Conservation (phyloP, 2,113 vertebrate genomes). For the Mugil cephalus region DNA sequence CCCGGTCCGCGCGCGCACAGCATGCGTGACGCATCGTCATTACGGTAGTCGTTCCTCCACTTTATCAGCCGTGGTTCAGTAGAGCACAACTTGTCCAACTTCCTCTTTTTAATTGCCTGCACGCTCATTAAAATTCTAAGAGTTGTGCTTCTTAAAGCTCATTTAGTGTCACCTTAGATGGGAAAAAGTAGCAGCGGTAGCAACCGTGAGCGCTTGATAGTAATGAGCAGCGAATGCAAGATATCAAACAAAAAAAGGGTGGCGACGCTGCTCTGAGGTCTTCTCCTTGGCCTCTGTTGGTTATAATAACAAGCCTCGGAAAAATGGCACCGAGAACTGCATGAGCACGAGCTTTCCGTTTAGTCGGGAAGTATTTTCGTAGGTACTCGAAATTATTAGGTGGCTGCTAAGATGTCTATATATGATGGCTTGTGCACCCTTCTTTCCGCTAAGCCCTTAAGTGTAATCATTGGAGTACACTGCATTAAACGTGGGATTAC, state of each 20-base stretch:
- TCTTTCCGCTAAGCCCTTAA: neutral
- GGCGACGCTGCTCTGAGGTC: neutral
- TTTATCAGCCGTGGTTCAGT: conserved; percentile 73
- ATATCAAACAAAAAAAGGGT: conserved; percentile 18
- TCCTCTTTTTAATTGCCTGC: conserved; percentile 82
- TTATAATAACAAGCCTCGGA: conserved; percentile 12
- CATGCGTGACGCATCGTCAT: conserved; percentile 30
- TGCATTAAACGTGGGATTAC: neutral
- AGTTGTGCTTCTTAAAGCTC: conserved; percentile 63
- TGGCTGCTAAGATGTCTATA: conserved; percentile 17
- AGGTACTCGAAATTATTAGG: conserved; percentile 30
- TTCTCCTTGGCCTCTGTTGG: conserved; percentile 10
- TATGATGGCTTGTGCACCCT: neutral
- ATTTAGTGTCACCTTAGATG: conserved; percentile 60
- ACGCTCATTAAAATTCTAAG: conserved; percentile 76
- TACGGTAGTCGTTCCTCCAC: conserved; percentile 46
- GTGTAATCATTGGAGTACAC: conserved; percentile 14
- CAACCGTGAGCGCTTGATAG: conserved; percentile 52
- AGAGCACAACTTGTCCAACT: conserved; percentile 73
- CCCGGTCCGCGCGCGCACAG: conserved; percentile 39
- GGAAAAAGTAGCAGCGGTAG: conserved; percentile 57
- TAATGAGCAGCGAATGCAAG: conserved; percentile 27
- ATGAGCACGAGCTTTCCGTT: conserved; percentile 21
- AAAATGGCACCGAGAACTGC: conserved; percentile 10
- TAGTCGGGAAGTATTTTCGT: conserved; percentile 27